Evolutionary conservation across 2,888 invertebrate species (phyloP).

Genomic region (Seira musarum): DNA sequence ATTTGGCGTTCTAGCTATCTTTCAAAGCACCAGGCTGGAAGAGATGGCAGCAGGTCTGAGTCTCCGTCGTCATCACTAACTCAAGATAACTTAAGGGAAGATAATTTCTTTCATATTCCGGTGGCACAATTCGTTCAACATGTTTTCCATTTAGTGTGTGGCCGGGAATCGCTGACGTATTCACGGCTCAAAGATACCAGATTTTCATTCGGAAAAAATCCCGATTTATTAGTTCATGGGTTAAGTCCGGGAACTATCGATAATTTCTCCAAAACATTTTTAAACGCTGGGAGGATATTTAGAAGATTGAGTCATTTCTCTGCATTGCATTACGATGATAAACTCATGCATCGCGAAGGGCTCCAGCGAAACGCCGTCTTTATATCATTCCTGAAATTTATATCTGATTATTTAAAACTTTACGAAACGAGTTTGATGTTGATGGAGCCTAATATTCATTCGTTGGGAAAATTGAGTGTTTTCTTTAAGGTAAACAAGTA

Average conservation of each 20-base stretch:
- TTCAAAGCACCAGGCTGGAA: not conserved
- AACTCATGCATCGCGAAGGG: constrained; percentile 29
- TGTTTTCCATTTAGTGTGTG: constrained; percentile 64
- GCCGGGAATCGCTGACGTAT: constrained; percentile 64
- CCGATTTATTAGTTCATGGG: constrained; percentile 59
- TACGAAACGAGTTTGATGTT: constrained; percentile 67
- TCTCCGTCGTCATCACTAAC: not conserved
- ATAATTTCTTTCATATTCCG: constrained; percentile 47
- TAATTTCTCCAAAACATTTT: constrained; percentile 49
- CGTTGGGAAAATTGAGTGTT: constrained; percentile 50
- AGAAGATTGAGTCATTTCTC: constrained; percentile 43
- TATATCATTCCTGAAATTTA: constrained; percentile 58
- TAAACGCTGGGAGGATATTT: constrained; percentile 56
- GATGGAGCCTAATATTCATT: constrained; percentile 48
- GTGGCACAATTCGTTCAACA: constrained; percentile 60
- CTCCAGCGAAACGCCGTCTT: constrained; percentile 45
- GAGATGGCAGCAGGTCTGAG: not conserved
- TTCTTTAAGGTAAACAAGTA: constrained; percentile 65
- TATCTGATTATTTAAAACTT: constrained; percentile 63
- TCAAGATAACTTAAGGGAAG: constrained; percentile 10
- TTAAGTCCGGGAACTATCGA: constrained; percentile 62
- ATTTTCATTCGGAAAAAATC: constrained; percentile 61
- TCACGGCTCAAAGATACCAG: not conserved
- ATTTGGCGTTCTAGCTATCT: constrained; percentile 35
- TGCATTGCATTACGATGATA: constrained; percentile 42